Base-by-base conservation (phyloP, 2,888 invertebrate genomes). In the Conchocele bisecta region DNA sequence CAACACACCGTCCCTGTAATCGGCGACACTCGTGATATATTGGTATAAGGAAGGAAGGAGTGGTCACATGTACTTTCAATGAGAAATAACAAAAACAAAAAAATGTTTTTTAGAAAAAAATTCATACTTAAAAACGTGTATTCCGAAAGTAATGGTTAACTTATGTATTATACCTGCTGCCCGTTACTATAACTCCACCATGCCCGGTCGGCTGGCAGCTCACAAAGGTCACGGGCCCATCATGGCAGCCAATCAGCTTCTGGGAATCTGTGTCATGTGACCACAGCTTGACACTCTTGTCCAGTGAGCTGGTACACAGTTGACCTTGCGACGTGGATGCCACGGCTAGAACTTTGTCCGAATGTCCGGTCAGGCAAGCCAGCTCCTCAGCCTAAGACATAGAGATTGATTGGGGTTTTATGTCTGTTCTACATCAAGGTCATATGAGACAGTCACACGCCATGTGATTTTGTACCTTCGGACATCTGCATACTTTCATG, bases 241-340 rank as follows among this genome's bases (percentile, higher is more conserved):
- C 77, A 70, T 88, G 89, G 35, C 78, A 70, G 42, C 71, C 71
- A 35, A 71, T 66, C 57, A 71, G 64, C 11, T 48, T 50, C 17
- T 72, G 68, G 7, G 75, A 44, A 50, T 63, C 72, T 26, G 83
- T 67, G 9, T 81, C 64, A 31, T 81, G 86, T 31, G 82, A 66
- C 90, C 90, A 90, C 44, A 90, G 60, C 41, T 84, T 82, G 58
- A 90, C 72, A 11, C 85, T 83, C 29, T 75, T 71, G 69, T 91
- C 91, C 46, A 83, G 75, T 24, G 88, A 84, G 41, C 83, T 81
- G n/a, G 87, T 84, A 63, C 83, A 83, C 41, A 90, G 64, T 26
- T 78, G 75, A 37, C 86, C 86, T 41, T 82, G 68, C 22, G 65
- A 75, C 51, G 83, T 80, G 7, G 82, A 69, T 4, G 83, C 86